Conservation (phyloP, 2,113 vertebrate genomes). For the Forbesichthys papilliferus region DNA sequence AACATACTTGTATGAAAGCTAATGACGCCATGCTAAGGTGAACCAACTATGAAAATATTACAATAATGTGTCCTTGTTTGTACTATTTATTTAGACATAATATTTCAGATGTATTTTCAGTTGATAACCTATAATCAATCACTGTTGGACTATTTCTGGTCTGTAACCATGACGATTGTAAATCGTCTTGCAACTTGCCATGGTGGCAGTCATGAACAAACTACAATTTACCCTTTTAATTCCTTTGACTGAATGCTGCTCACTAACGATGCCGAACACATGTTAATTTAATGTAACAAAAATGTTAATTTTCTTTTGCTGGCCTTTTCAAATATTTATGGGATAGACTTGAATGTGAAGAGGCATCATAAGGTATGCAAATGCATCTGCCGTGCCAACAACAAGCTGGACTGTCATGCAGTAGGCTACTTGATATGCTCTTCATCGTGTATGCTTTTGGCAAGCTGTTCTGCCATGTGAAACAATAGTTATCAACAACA, state of each 20-base stretch:
- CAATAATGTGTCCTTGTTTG: too few relatives aligned
- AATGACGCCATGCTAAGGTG: too few relatives aligned
- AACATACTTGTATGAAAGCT: too few relatives aligned
- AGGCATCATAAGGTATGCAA: conserved; percentile 82
- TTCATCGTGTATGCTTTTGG: conserved; percentile 19
- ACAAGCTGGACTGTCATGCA: conserved; percentile 71
- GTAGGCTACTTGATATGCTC: conserved; percentile 26
- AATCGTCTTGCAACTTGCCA: neutral
- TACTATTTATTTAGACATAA: too few relatives aligned
- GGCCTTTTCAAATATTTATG: conserved; percentile 83
- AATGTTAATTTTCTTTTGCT: conserved; percentile 84
- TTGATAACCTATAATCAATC: too few relatives aligned
- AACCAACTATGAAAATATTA: too few relatives aligned
- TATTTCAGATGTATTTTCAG: too few relatives aligned
- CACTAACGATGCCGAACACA: conserved; percentile 78
- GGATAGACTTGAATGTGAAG: conserved; percentile 76
- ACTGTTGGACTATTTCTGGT: too few relatives aligned
- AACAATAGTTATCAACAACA: too few relatives aligned
- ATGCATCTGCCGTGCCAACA: conserved; percentile 74
- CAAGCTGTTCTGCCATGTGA: too few relatives aligned
- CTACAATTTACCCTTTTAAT: conserved; percentile 4
- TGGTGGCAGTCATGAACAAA: conserved; percentile 39
- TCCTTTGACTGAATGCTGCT: conserved; percentile 66
- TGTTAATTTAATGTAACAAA: conserved; percentile 88
- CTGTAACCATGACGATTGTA: too few relatives aligned